A percentile compares a stretch with the other conserved stretches of the same genome.
Conservation (phyloP, 2,888 invertebrate species). For the Papilio protenor region DNA sequence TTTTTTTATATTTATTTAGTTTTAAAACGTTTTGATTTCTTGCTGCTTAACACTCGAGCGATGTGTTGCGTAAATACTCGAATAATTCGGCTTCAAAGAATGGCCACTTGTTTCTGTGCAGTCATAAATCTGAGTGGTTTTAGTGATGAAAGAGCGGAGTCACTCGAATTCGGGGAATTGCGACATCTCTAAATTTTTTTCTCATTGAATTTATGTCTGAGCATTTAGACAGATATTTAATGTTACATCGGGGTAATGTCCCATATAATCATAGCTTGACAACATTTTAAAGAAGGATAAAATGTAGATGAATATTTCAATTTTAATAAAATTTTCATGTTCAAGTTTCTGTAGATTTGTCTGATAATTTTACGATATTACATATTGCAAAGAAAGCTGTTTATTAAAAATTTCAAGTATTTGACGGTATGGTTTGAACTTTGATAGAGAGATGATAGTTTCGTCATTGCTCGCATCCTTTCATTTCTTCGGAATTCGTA, state of each 20-base stretch:
- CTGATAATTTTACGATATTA: not conserved
- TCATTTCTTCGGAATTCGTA: constrained; percentile 78
- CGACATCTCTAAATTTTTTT: constrained; percentile 11
- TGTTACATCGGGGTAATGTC: constrained; percentile 21
- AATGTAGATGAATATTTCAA: not conserved
- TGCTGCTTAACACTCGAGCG: not conserved
- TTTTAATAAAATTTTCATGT: constrained; percentile 5
- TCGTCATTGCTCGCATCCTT: constrained; percentile 71
- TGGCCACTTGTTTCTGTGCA: constrained; percentile 19
- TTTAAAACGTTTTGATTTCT: constrained; percentile 23
- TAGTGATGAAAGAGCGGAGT: constrained; percentile 30
- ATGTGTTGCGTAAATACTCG: constrained; percentile 18
- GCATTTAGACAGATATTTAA: constrained; percentile 28
- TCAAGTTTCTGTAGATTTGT: not conserved
- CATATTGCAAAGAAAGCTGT: not conserved
- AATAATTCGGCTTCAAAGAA: constrained; percentile 15
- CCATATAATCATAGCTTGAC: constrained; percentile 9
- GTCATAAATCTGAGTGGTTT: constrained; percentile 36
- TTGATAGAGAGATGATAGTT: constrained; percentile 60
- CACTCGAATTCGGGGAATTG: constrained; percentile 27
- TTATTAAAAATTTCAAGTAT: constrained; percentile 26
- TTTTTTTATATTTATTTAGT: constrained; percentile 39
- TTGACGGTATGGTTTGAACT: constrained; percentile 62
- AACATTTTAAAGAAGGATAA: constrained; percentile 16
- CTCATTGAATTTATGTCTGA: constrained; percentile 39